Evolutionary conservation across 2,113 vertebrate species (phyloP).

Genomic region (Centropus bengalensis): DNA sequence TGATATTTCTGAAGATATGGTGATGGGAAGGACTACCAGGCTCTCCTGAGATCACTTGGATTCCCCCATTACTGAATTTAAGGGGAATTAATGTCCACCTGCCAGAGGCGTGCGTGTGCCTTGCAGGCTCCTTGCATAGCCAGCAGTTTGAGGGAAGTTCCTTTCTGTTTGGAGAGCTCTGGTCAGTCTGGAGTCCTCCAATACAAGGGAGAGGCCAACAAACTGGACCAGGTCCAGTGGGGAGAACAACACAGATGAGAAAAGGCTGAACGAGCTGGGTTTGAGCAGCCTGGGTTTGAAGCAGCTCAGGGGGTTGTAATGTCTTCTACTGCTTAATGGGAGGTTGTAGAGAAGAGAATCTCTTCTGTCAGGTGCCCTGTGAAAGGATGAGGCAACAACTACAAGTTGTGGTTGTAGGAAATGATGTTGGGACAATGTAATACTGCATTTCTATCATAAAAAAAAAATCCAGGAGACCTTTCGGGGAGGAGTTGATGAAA

Average conservation of each 20-base stretch:
- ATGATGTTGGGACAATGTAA: background rate
- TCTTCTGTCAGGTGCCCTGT: background rate
- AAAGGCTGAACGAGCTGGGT: background rate
- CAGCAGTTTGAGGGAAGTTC: background rate
- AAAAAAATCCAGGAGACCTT: background rate
- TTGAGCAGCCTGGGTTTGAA: background rate
- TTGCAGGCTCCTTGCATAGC: background rate
- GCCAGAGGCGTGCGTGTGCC: background rate
- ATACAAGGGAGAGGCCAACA: background rate
- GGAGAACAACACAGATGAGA: background rate
- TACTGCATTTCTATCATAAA: background rate
- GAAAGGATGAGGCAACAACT: background rate
- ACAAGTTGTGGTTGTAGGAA: background rate
- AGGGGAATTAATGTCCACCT: background rate
- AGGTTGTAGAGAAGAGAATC: background rate
- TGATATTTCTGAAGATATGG: background rate
- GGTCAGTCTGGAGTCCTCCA: background rate
- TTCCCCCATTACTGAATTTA: background rate
- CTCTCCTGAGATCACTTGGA: background rate
- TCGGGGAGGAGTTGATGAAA: background rate
- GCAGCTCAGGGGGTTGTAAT: background rate
- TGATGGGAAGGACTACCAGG: background rate
- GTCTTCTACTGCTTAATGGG: background rate
- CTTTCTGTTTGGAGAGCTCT: background rate
- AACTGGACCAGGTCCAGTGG: background rate